Base-by-base conservation (phyloP, 2,888 invertebrate species). In the Caenorhabditis sp. region DNA sequence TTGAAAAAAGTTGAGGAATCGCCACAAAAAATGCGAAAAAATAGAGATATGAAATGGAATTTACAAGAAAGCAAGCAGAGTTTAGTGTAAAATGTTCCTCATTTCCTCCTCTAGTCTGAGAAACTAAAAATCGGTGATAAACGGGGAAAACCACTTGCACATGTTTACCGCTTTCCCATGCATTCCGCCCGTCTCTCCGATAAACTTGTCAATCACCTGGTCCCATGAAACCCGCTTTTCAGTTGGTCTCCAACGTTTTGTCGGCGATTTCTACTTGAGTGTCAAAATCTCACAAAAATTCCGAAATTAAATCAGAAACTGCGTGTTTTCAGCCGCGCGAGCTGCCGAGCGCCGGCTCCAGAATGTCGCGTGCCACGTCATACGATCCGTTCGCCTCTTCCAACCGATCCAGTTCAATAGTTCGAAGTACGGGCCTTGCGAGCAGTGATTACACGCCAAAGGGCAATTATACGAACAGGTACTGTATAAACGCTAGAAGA, bases 321-420 rank as follows among this genome's bases (percentile, higher is more conserved):
- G n/a, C n/a, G 35, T 27, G 22, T 26, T 70, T 71, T n/a, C 55
- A 72, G 72, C 15, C 62, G 0, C 72, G 72, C 15, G 72, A 72
- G 22, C 24, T 43, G 26, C 48, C 71, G 1, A 11, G 46, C 11
- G 24, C 45, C 1, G 17, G 46, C 2, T 48, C 48, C 0, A 39
- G 79, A 59, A 75, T 79, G 72, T 66, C 75, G 26, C 75, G 79
- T 53, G 79, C 79, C 35, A 72, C 79, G 1, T 76, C 79, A 5
- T 76, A 79, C 48, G 79, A 79, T 56, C 79, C 79, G n/a, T 79
- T 75, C 46, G 65, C 71, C 8, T 56, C 71, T 11, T 62, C 72
- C 0, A 59, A 37, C 52, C 58, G 73, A 32, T 35, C 62, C 15
- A 55, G 63, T 26, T 59, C 65, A 1, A 65, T 56, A 0, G 59